phyloP scores from a whole-genome alignment of 2,113 vertebrate species.

The Colossoma macropomum region DNA sequence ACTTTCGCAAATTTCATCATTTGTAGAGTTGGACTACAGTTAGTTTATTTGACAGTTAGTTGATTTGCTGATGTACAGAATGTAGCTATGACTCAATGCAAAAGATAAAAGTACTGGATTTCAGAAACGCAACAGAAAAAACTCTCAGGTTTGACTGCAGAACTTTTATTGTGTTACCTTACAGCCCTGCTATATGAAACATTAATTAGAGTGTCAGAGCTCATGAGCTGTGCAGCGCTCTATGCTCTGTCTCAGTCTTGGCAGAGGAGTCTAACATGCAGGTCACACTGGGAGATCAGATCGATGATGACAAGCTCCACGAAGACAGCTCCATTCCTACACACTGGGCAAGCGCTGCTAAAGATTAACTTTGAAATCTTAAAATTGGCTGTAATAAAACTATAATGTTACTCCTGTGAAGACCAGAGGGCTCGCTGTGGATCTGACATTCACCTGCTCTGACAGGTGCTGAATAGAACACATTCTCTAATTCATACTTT shows the following conservation, averaged over 20 bases:
- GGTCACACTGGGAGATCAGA: conserved; percentile 17
- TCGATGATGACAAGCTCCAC: conserved; percentile 25
- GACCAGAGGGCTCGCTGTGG: not conserved
- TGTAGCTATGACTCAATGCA: not conserved
- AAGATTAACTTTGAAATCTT: conserved; percentile 6
- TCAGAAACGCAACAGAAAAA: not conserved
- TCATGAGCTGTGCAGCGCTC: conserved; percentile 3
- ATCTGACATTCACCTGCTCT: not conserved
- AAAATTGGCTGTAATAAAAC: conserved; percentile 21
- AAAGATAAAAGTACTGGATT: not conserved
- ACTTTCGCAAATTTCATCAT: no score
- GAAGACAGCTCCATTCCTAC: not conserved
- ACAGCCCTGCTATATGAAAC: conserved; percentile 34
- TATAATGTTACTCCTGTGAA: not conserved
- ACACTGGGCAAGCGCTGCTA: not conserved
- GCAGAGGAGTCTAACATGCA: conserved; percentile 11
- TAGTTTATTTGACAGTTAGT: no score
- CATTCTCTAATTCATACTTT: not conserved
- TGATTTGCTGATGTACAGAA: no score
- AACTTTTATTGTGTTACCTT: not conserved
- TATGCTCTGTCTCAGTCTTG: conserved; percentile 9
- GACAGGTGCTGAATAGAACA: conserved; percentile 2
- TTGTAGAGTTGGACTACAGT: no score
- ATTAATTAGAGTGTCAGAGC: conserved; percentile 39
- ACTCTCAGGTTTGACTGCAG: not conserved